Evolutionary conservation across 1,140 invertebrate species (phyloP), one percentile per base, ranked within the genome.

Genomic region (Habropoda laboriosa): DNA sequence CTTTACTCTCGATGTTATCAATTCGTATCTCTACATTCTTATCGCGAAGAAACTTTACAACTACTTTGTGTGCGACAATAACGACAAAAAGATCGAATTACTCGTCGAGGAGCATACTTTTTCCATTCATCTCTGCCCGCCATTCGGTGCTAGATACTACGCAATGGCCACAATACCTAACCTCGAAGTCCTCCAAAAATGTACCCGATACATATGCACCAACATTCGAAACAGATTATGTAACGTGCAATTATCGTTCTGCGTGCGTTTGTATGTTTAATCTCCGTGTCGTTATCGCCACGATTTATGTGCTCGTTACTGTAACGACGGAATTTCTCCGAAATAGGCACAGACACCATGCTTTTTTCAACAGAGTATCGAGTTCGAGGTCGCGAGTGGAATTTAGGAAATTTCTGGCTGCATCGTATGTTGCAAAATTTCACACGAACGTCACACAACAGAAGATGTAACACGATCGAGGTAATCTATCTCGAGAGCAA

Each of bases 171-270:
- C 13, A 10, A 18, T 0, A 73, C 64, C 66, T 82, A 83, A 84
- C 70, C 76, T 84, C 51, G 27, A 84, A 57, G 13, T 35, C 16
- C 5, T 18, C 27, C 47, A 60, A 80, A 84, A 66, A 61, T 55
- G 51, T 30, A 24, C 12, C 4, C 13, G 6, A 64, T 55, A 70
- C 42, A 67, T 32, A 21, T 35, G 38, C 8, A 57, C 13, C 7
- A 47, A 47, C n/a, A n/a, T 40, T 51, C 13, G n/a, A 21, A n/a
- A 42, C 1, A 1, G 35, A 76, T 85, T 85, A 85, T 70, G 60
- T 85, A 85, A 85, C 49, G 3, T 13, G 4, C n/a, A 53, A 74
- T 42, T 16, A 51, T 27, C 5, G 10, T 58, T 63, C 35, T 10
- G 0, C 30, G 2, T n/a, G n/a, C 5, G 16, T 21, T 30, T 60